These are phyloP conservation scores for Baronia brevicornis DNA, from an alignment of 2,888 invertebrate genomes.

Conservation along the genomic window DNA sequence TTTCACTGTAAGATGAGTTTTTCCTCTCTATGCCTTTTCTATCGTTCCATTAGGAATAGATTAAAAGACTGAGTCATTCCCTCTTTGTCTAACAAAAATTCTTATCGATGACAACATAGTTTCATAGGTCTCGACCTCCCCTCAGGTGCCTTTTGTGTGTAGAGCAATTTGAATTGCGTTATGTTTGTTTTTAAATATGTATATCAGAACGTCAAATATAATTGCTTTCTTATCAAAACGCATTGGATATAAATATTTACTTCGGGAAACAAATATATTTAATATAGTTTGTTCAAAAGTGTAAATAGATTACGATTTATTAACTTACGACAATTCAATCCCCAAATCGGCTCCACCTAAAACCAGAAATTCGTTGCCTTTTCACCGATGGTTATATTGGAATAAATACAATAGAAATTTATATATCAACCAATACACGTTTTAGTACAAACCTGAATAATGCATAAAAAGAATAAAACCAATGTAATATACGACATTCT, in stretches of 20 bases:
- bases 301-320: no score
- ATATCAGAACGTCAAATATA: neutral
- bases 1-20: no score
- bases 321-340: conserved; percentile 41
- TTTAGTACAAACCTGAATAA: conserved; percentile 39
- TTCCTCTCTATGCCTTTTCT: no score
- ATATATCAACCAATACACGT: neutral
- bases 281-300: neutral
- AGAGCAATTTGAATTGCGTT: neutral
- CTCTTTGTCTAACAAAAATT: no score
- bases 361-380: conserved; percentile 24
- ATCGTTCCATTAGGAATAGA: no score
- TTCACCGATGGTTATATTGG: conserved; percentile 4
- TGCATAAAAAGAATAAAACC: conserved; percentile 18
- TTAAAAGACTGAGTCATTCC: no score
- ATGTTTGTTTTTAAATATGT: neutral
- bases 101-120: no score
- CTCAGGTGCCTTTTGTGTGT: no score
- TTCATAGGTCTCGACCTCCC: no score
- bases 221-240: conserved; percentile 5
- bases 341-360: conserved; percentile 35
- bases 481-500: conserved; percentile 13
- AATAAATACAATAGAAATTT: neutral
- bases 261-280: no score
- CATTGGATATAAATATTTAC: no score